Percentiles rank a stretch among this genome's conserved stretches.
These are phyloP conservation scores for Drosophila vallismaia DNA, from an alignment of 2,888 invertebrate species.

Conservation along the genomic window DNA sequence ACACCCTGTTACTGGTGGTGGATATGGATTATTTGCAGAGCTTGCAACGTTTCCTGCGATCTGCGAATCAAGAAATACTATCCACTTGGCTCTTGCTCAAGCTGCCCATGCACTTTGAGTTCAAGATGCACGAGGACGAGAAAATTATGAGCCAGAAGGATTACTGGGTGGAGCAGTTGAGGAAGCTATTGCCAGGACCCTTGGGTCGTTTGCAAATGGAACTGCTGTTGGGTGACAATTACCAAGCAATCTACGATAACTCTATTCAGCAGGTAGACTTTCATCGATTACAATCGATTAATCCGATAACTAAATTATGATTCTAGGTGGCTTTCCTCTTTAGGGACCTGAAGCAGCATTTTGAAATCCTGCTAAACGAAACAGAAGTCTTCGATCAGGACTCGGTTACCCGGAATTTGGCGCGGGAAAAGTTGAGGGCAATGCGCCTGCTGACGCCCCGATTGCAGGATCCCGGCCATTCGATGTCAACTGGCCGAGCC, in stretches of 20 bases:
- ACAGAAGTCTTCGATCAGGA: slow-evolving; percentile 70
- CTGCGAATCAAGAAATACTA: slow-evolving; percentile 51
- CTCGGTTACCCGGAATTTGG: slow-evolving; percentile 52
- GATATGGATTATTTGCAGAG: slow-evolving; percentile 62
- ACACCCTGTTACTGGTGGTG: slow-evolving; percentile 65
- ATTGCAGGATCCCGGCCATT: slow-evolving; percentile 6
- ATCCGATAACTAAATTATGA: not conserved
- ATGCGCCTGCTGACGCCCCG: slow-evolving; percentile 72
- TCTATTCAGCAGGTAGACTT: slow-evolving; percentile 28
- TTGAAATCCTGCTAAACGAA: slow-evolving; percentile 67
- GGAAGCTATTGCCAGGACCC: slow-evolving; percentile 67
- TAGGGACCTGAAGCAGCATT: slow-evolving; percentile 67
- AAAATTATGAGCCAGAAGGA: slow-evolving; percentile 56
- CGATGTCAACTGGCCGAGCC: not conserved
- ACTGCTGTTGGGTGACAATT: slow-evolving; percentile 59
- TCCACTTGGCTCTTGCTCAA: slow-evolving; percentile 77
- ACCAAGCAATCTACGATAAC: slow-evolving; percentile 44
- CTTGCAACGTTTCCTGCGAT: slow-evolving; percentile 47
- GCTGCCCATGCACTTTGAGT: slow-evolving; percentile 76
- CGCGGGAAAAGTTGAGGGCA: slow-evolving; percentile 69
- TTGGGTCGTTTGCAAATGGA: slow-evolving; percentile 62
- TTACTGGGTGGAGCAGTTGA: slow-evolving; percentile 68
- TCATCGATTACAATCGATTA: not conserved
- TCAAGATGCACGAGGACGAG: slow-evolving; percentile 71
- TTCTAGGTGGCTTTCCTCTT: slow-evolving; percentile 60